Evolutionary conservation across 2,113 vertebrate species (phyloP), one percentile per base, ranked within the genome.

Genomic region (Callopanchax toddi): DNA sequence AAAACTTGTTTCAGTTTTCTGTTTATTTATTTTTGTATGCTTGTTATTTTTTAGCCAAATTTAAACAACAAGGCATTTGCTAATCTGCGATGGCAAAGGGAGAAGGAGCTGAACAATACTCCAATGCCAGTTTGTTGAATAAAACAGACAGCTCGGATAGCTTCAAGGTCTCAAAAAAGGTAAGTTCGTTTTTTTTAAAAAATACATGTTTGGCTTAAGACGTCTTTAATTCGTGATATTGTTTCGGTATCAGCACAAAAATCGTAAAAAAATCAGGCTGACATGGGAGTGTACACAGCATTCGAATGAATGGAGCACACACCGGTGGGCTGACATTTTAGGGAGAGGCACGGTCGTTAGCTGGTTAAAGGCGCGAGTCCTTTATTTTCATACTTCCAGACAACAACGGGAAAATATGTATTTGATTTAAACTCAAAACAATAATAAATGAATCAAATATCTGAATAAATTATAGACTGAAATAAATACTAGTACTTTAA

Each of bases 21-120:
- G 11, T 25, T 18, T 1, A 12, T 53, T 40, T n/a, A 7, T 17
- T 15, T 7, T 5, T 18, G 8, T n/a, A 7, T 23, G 5, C n/a
- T n/a, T n/a, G n/a, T 23, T 46, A 3, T 53, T 45, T 12, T 46
- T 6, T 11, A 8, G 18, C 55, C 8, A 60, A 22, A 6, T 54
- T 75, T 6, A 46, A 34, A 10, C 3, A 20, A 20, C 10, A 9
- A 23, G 6, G 20, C 29, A 15, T 5, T 1, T 26, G 17, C 48
- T 46, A 0, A 1, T 37, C 26, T 76, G 76, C 61, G 25, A 93
- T 93, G 92, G 91, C 91, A 1, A 91, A 86, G 74, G 91, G 91
- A 82, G 90, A 91, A 56, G 91, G 90, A 43, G 74, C 70, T 0
- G 92, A 93, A 45, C 90, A 91, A 66, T 92, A 67, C 68, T 91